A percentile compares a stretch with the other conserved stretches of the same genome.
Evolutionary conservation across 2,888 invertebrate species (phyloP).

Genomic region (Hypsopygia costalis): DNA sequence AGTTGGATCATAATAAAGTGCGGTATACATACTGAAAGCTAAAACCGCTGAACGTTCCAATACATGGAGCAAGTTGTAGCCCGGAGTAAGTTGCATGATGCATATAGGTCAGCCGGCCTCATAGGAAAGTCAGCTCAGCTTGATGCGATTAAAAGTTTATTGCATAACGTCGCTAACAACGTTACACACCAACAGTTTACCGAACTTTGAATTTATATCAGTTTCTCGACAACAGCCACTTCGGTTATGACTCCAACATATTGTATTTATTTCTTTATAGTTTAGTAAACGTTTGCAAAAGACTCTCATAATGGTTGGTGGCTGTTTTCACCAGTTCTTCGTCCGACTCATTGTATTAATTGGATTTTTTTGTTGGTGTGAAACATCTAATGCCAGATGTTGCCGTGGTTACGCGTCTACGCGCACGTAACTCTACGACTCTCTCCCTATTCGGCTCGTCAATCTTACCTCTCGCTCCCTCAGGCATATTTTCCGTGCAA

Average conservation of each 20-base stretch:
- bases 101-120: constrained; percentile 38
- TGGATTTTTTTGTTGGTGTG: too few species aligned
- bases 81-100: constrained; percentile 9
- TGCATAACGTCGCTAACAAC: constrained; percentile 46
- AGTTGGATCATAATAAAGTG: too few species aligned
- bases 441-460: too few species aligned
- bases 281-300: too few species aligned
- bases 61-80: background rate
- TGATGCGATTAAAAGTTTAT: constrained; percentile 62
- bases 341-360: too few species aligned
- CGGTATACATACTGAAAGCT: background rate
- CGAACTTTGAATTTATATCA: constrained; percentile 33
- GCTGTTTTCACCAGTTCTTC: too few species aligned
- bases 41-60: constrained; percentile 1
- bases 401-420: too few species aligned
- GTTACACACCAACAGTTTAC: constrained; percentile 32
- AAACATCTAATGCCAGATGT: too few species aligned
- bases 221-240: constrained; percentile 20
- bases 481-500: too few species aligned
- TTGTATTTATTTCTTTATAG: background rate
- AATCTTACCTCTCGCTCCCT: too few species aligned
- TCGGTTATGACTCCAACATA: background rate
- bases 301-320: too few species aligned
- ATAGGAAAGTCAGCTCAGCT: constrained; percentile 46
- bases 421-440: too few species aligned